Evolutionary conservation across 2,888 invertebrate genomes (phyloP).

Genomic region (Allolobophora icterica): DNA sequence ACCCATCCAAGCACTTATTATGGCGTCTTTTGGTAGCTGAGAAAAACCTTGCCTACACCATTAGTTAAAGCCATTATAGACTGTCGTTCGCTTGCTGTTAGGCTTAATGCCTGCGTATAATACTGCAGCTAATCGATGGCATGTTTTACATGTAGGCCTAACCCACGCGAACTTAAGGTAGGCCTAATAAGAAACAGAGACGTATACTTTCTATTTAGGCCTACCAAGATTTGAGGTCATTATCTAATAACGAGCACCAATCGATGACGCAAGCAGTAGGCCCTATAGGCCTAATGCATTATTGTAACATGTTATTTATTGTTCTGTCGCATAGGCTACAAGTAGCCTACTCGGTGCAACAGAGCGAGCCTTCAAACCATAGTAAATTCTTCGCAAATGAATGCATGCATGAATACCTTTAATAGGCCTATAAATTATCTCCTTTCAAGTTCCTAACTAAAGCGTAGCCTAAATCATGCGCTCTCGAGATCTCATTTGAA

Average conservation of each 20-base stretch:
- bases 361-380: neutral
- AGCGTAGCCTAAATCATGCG: no score
- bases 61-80: neutral
- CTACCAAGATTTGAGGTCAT: neutral
- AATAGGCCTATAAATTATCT: neutral
- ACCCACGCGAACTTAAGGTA: no score
- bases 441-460: no score
- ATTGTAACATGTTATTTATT: no score
- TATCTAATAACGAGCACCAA: neutral
- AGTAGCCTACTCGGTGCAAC: neutral
- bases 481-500: neutral
- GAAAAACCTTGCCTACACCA: neutral
- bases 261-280: neutral
- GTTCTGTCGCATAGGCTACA: neutral
- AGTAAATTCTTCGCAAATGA: neutral
- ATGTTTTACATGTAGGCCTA: no score
- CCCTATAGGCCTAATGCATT: no score
- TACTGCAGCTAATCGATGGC: neutral
- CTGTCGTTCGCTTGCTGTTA: neutral
- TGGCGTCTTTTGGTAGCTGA: no score
- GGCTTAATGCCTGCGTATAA: neutral
- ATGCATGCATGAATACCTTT: no score
- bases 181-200: no score
- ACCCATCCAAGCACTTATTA: neutral
- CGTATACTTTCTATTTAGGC: neutral